phyloP scores from a whole-genome alignment of 2,113 vertebrate genomes.

The Plecotus auritus region DNA sequence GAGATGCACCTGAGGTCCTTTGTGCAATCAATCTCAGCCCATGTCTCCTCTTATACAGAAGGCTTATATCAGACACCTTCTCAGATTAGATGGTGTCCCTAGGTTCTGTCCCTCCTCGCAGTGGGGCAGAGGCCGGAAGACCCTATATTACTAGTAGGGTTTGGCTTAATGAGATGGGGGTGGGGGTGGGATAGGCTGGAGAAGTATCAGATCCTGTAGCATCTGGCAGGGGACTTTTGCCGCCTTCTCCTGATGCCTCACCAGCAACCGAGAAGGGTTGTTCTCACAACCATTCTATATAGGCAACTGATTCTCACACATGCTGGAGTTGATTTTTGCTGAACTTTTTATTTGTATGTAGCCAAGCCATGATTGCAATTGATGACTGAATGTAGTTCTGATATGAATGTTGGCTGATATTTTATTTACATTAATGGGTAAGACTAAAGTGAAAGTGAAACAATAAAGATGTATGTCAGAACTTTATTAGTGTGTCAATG shows the following conservation, averaged over 20 bases:
- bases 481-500: background rate
- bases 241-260: background rate
- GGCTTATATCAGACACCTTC: background rate
- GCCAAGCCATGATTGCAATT: background rate
- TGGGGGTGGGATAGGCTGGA: background rate
- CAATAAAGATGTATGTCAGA: background rate
- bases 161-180: background rate
- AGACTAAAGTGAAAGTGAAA: background rate
- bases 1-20: background rate
- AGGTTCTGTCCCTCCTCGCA: background rate
- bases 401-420: background rate
- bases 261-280: background rate
- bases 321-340: background rate
- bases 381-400: background rate
- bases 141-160: background rate
- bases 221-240: background rate
- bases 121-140: background rate
- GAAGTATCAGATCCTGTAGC: too few relatives aligned
- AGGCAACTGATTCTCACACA: background rate
- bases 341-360: background rate
- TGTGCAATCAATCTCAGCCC: background rate
- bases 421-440: background rate
- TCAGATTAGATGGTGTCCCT: background rate
- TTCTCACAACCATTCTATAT: background rate
- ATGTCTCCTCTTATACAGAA: background rate